Evolutionary conservation across 1,140 invertebrate genomes (phyloP).

Genomic region (Drosophila leontia): DNA sequence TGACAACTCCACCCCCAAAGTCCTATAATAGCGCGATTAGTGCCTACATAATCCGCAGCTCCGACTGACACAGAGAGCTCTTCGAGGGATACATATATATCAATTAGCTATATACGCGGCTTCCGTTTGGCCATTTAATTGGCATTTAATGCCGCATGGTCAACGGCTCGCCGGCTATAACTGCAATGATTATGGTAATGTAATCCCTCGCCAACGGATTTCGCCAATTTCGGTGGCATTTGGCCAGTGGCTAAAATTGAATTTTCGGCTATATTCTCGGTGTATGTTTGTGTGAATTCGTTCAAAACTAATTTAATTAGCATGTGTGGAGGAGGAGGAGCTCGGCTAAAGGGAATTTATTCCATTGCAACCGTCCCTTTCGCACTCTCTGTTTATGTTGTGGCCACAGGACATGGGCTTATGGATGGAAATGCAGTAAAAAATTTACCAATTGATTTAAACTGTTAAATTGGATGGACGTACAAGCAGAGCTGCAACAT

Average conservation of each 20-base stretch:
- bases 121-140: conserved; percentile 65
- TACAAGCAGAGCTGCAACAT: neutral
- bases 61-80: conserved; percentile 2
- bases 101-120: conserved; percentile 50
- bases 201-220: conserved; percentile 52
- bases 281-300: conserved; percentile 26
- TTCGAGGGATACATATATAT: conserved; percentile 9
- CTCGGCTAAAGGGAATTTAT: conserved; percentile 6
- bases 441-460: conserved; percentile 45
- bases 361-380: neutral
- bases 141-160: conserved; percentile 69
- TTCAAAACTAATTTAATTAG: conserved; percentile 73
- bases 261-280: conserved; percentile 50
- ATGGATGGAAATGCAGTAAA: conserved; percentile 24
- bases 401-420: conserved; percentile 26
- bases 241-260: conserved; percentile 50
- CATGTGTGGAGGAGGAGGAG: conserved; percentile 7
- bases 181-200: conserved; percentile 66
- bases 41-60: conserved; percentile 28
- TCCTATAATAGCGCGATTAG: conserved; percentile 30
- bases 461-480: conserved; percentile 17
- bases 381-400: conserved; percentile 8
- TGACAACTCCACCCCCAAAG: neutral
- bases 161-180: conserved; percentile 16
- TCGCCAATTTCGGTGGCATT: conserved; percentile 59